Conservation (phyloP, 2,888 invertebrate genomes). For the Ethmia dodecea region DNA sequence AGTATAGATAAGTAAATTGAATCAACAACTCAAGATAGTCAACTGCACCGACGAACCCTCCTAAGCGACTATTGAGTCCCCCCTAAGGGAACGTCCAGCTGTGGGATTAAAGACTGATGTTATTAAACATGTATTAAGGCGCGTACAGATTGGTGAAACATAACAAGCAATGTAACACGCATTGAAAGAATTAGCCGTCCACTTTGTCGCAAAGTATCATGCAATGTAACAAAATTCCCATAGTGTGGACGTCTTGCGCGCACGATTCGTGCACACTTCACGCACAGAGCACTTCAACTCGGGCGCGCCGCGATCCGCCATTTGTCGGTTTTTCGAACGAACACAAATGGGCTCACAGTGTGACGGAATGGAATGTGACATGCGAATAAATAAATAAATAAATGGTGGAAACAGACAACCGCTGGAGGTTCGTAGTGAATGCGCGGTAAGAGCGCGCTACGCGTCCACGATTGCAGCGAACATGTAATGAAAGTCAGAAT, state of each 20-base stretch:
- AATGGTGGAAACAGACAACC: slow-evolving; percentile 8
- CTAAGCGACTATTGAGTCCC: too few relatives aligned
- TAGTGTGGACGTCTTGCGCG: slow-evolving; percentile 3
- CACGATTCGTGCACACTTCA: neutral
- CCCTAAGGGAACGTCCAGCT: too few relatives aligned
- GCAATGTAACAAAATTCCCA: slow-evolving; percentile 10
- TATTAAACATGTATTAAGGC: too few relatives aligned
- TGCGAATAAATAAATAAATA: too few relatives aligned
- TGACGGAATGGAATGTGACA: too few relatives aligned
- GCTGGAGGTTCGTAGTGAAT: slow-evolving; percentile 9
- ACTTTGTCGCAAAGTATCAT: slow-evolving; percentile 14
- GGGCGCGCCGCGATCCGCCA: slow-evolving; percentile 1
- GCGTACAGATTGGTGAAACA: slow-evolving; percentile 10
- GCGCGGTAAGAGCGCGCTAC: slow-evolving; percentile 11
- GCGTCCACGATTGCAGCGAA: slow-evolving; percentile 16
- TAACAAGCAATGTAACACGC: slow-evolving; percentile 8
- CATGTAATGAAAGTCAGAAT: slow-evolving; percentile 13
- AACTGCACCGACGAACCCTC: too few relatives aligned
- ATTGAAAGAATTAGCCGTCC: slow-evolving; percentile 10
- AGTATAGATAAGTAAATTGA: too few relatives aligned
- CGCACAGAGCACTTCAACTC: neutral
- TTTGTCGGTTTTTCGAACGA: slow-evolving; percentile 9
- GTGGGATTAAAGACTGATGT: too few relatives aligned
- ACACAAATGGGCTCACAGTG: slow-evolving; percentile 12
- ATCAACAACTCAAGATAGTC: too few relatives aligned